phyloP scores from a whole-genome alignment of 2,113 vertebrate genomes.

The Lagopus muta region DNA sequence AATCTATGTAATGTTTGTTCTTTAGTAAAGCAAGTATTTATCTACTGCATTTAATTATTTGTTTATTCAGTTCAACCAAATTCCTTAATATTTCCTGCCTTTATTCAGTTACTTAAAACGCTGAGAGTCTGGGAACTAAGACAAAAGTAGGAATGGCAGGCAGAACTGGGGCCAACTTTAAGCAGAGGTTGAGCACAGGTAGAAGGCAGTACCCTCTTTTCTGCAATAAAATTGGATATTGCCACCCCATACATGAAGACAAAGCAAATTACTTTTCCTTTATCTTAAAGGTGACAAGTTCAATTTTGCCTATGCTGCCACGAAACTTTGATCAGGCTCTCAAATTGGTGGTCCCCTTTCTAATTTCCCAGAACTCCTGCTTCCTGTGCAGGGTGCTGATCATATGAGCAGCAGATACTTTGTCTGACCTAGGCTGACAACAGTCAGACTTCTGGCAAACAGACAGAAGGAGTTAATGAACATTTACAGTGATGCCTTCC shows the following conservation, averaged over 20 bases:
- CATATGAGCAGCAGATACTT: not conserved
- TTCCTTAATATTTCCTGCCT: not conserved
- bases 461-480: not conserved
- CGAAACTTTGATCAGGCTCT: not conserved
- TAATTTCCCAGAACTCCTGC: not conserved
- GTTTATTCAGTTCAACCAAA: not conserved
- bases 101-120: not conserved
- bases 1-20: not conserved
- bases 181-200: not conserved
- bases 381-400: not conserved
- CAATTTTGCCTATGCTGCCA: not conserved
- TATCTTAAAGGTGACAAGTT: not conserved
- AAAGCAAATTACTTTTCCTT: not conserved
- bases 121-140: not conserved
- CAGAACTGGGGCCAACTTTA: not conserved
- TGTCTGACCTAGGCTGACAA: not conserved
- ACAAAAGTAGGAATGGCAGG: not conserved
- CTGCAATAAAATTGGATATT: not conserved
- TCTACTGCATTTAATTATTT: slow-evolving; percentile 12
- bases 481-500: not conserved
- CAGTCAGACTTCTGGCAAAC: not conserved
- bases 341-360: not conserved
- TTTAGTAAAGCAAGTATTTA: not conserved
- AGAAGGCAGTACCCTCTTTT: not conserved
- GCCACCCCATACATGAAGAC: not conserved